phyloP scores from a whole-genome alignment of 37 sponge, comb jelly and placozoan genomes.

The Bolinopsis microptera region DNA sequence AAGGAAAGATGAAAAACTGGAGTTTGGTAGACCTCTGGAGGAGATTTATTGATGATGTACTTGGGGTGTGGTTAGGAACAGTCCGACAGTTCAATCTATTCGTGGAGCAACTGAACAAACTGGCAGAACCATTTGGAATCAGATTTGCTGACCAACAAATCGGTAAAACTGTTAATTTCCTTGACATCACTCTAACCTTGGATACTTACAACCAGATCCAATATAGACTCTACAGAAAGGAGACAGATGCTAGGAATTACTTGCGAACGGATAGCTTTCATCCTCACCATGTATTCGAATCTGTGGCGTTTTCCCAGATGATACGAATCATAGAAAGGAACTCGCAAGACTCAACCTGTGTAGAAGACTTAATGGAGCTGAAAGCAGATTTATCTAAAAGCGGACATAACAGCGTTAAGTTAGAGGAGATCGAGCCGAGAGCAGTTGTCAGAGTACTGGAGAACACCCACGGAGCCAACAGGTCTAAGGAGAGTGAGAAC shows the following conservation, averaged over 20 bases:
- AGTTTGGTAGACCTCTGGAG: neutral
- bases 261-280: slow-evolving; percentile 30
- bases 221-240: neutral
- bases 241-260: slow-evolving; percentile 6
- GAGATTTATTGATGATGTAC: neutral
- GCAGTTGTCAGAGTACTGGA: too few species aligned
- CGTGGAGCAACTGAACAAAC: neutral
- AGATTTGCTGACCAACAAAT: neutral
- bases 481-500: too few species aligned
- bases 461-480: too few species aligned
- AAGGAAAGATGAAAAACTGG: neutral
- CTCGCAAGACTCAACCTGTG: too few species aligned
- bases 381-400: too few species aligned
- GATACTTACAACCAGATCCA: neutral
- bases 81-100: neutral
- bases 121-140: neutral
- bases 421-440: too few species aligned
- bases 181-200: neutral
- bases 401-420: too few species aligned
- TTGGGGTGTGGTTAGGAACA: neutral
- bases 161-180: neutral
- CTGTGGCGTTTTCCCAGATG: slow-evolving; percentile 10
- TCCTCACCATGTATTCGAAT: neutral
- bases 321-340: neutral
- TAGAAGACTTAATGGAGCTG: too few species aligned